These are phyloP conservation scores for Thysanoteuthis rhombus DNA, from an alignment of 2,888 invertebrate genomes.

Conservation along the genomic window DNA sequence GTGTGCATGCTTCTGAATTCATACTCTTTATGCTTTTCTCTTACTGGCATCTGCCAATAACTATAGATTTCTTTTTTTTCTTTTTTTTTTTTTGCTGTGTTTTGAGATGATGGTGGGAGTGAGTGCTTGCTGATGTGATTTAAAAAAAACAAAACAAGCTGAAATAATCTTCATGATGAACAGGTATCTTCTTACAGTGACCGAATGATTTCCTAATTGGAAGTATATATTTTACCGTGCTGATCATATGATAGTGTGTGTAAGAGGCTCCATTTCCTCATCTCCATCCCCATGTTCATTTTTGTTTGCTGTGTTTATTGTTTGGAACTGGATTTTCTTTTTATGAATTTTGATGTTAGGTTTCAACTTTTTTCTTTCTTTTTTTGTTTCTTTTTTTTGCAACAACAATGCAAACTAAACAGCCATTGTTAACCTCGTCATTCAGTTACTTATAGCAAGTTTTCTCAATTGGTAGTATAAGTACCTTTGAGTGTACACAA, in stretches of 20 bases:
- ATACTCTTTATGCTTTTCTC: neutral
- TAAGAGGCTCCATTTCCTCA: too few species aligned
- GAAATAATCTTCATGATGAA: neutral
- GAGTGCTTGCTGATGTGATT: neutral
- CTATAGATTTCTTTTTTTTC: neutral
- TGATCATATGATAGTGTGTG: neutral
- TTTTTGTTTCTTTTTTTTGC: neutral
- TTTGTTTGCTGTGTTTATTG: neutral
- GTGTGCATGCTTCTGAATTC: neutral
- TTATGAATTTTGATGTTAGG: too few species aligned
- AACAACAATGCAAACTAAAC: neutral
- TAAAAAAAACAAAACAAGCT: neutral
- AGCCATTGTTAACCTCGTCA: neutral
- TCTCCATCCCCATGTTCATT: neutral
- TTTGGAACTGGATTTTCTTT: slow-evolving; percentile 25
- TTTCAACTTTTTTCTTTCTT: neutral
- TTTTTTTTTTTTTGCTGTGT: neutral
- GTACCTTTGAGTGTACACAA: too few species aligned
- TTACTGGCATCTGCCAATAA: neutral
- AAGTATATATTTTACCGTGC: too few species aligned
- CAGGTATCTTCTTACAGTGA: neutral
- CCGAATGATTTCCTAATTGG: neutral
- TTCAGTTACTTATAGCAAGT: too few species aligned
- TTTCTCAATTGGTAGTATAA: too few species aligned
- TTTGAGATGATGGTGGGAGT: neutral